Evolutionary conservation across 2,888 invertebrate species (phyloP).

Genomic region (Synanthedon myopaeformis): DNA sequence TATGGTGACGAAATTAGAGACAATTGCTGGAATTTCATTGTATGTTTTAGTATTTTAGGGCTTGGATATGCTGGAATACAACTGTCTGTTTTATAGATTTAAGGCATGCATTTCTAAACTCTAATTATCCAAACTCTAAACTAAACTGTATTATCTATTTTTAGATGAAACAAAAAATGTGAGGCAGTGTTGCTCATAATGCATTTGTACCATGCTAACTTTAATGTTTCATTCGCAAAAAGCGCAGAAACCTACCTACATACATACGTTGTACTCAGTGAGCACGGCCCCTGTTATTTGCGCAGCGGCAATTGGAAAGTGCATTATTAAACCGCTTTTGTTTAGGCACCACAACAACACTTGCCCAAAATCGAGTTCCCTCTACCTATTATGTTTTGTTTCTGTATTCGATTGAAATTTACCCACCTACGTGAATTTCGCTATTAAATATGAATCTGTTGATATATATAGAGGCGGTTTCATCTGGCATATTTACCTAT

Average conservation of each 20-base stretch:
- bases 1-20: no score
- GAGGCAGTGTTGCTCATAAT: background rate
- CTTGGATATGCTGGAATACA: no score
- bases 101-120: no score
- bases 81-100: no score
- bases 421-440: conserved; percentile 8
- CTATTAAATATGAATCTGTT: no score
- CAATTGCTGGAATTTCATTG: no score
- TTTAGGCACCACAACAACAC: conserved; percentile 57
- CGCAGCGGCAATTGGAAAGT: conserved; percentile 67
- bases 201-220: background rate
- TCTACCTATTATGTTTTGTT: conserved; percentile 13
- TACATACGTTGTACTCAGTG: conserved; percentile 23
- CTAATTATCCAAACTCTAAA: no score
- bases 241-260: conserved; percentile 20
- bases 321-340: conserved; percentile 70
- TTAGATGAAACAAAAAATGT: background rate
- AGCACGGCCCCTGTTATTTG: conserved; percentile 51
- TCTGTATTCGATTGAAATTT: conserved; percentile 1
- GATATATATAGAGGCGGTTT: no score
- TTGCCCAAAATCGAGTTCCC: conserved; percentile 29
- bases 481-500: no score
- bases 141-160: no score
- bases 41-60: no score
- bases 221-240: background rate